phyloP scores from a whole-genome alignment of 2,888 invertebrate species.

The Ophion costatus region DNA sequence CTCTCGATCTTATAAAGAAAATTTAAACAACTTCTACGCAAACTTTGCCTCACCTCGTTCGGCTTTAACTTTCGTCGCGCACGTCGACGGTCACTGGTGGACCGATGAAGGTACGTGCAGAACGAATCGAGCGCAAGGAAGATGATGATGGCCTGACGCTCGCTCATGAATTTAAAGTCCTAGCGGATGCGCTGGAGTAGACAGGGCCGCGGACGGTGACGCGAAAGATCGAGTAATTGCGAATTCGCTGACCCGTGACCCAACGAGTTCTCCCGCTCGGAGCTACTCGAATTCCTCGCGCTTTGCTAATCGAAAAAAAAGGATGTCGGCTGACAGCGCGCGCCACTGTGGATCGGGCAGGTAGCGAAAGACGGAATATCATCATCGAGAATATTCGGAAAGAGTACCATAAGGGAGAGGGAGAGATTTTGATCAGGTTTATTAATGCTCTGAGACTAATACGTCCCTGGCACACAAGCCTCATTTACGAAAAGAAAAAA shows the following conservation, averaged over 20 bases:
- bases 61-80: too few species aligned
- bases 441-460: too few species aligned
- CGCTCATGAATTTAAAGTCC: constrained; percentile 70
- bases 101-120: too few species aligned
- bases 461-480: too few species aligned
- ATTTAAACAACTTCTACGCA: too few species aligned
- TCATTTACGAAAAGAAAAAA: too few species aligned
- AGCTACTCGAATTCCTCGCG: constrained; percentile 26
- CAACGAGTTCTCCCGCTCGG: constrained; percentile 48
- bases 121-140: too few species aligned
- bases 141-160: too few species aligned
- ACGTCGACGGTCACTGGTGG: too few species aligned
- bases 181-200: constrained; percentile 69
- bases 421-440: too few species aligned
- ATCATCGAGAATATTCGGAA: background rate
- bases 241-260: constrained; percentile 80
- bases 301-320: background rate
- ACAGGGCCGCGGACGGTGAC: constrained; percentile 72
- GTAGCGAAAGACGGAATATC: constrained; percentile 29
- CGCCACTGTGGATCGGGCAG: constrained; percentile 11
- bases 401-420: background rate
- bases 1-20: too few species aligned
- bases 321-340: constrained; percentile 20
- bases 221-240: constrained; percentile 80
- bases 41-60: too few species aligned